These are phyloP conservation scores for Sebastes miniatus DNA, from an alignment of 2,797 vertebrate genomes.

Conservation along the genomic window DNA sequence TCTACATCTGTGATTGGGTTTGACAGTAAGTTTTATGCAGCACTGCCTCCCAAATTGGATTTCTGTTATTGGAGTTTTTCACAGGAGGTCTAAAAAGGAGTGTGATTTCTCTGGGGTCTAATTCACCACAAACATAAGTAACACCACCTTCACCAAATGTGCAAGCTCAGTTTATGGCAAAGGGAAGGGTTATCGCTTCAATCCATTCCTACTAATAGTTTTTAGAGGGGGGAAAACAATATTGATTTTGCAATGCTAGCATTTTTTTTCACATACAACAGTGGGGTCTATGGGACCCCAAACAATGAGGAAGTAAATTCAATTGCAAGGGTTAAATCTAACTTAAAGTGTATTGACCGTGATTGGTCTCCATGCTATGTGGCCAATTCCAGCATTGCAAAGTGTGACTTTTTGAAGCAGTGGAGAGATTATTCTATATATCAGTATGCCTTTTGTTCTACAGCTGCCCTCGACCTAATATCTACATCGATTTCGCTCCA, in stretches of 20 bases:
- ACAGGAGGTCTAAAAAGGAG: neutral
- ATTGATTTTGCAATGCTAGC: neutral
- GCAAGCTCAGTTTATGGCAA: neutral
- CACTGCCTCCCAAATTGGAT: neutral
- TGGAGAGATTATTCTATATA: neutral
- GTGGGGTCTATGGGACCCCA: too few relatives aligned
- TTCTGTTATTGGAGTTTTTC: neutral
- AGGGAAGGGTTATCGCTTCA: neutral
- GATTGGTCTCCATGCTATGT: neutral
- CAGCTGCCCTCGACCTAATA: slow-evolving; percentile 34
- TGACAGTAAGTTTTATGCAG: neutral
- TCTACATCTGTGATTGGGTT: neutral
- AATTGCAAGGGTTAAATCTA: neutral
- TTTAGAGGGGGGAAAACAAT: neutral
- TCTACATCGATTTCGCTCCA: slow-evolving; percentile 42
- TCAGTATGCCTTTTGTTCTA: slow-evolving; percentile 15
- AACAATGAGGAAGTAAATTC: neutral
- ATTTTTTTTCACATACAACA: neutral
- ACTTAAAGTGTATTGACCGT: neutral
- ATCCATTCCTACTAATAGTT: neutral
- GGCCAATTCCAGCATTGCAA: neutral
- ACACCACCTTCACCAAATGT: neutral
- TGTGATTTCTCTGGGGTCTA: neutral
- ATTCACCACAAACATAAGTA: neutral
- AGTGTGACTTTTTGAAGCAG: slow-evolving; percentile 4